Conservation (phyloP, 2,797 vertebrate genomes). For the Champsocephalus gunnari region DNA sequence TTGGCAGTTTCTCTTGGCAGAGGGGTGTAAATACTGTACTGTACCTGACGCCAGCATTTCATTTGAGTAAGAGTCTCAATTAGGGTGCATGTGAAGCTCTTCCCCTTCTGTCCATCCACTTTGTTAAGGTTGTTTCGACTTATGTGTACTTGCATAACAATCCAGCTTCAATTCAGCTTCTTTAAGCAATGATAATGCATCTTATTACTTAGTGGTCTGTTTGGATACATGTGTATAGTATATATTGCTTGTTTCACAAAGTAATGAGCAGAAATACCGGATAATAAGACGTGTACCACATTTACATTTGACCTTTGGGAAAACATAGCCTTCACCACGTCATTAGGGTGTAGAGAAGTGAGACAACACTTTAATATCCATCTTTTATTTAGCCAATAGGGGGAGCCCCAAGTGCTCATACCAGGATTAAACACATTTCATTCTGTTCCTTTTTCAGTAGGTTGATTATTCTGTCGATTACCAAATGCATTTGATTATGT, state of each 20-base stretch:
- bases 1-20: slow-evolving; percentile 44
- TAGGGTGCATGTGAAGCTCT: slow-evolving; percentile 29
- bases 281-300: slow-evolving; percentile 23
- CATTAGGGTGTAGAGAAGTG: slow-evolving; percentile 22
- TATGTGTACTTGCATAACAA: not conserved
- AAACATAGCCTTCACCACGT: slow-evolving; percentile 6
- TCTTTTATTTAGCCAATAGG: slow-evolving; percentile 69
- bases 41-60: slow-evolving; percentile 41
- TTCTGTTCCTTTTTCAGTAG: slow-evolving; percentile 30
- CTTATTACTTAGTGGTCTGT: slow-evolving; percentile 4
- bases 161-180: slow-evolving; percentile 15
- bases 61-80: slow-evolving; percentile 35
- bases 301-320: slow-evolving; percentile 6
- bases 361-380: slow-evolving; percentile 15
- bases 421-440: slow-evolving; percentile 15
- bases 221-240: not conserved
- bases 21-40: slow-evolving; percentile 36
- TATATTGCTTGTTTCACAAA: slow-evolving; percentile 22
- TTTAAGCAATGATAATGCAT: slow-evolving; percentile 21
- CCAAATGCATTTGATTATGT: slow-evolving; percentile 51
- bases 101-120: slow-evolving; percentile 11
- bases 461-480: slow-evolving; percentile 53
- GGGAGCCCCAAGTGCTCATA: slow-evolving; percentile 75
- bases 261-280: slow-evolving; percentile 21
- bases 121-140: slow-evolving; percentile 14